Evolutionary conservation across 1,140 invertebrate species (phyloP).

Genomic region (Lithobius niger): DNA sequence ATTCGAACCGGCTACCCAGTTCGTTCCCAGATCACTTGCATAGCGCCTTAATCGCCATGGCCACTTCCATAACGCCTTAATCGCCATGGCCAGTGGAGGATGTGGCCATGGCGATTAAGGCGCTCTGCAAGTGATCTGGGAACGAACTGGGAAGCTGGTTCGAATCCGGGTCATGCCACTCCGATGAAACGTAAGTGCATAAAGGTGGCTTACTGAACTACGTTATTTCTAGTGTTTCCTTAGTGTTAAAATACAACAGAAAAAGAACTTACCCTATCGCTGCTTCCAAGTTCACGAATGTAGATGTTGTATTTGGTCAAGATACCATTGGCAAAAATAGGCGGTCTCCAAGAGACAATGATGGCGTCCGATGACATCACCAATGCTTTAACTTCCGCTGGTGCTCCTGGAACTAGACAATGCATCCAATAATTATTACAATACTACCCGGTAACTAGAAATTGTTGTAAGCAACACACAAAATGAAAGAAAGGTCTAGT

Average conservation of each 20-base stretch:
- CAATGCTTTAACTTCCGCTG: slow-evolving; percentile 65
- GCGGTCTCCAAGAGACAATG: slow-evolving; percentile 64
- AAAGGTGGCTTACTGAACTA: background rate
- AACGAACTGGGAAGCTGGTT: background rate
- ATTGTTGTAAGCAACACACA: too few species aligned
- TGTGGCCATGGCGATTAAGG: too few species aligned
- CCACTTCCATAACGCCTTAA: too few species aligned
- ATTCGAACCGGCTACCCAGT: too few species aligned
- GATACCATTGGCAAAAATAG: slow-evolving; percentile 57
- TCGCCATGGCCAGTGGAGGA: too few species aligned
- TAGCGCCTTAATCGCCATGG: too few species aligned
- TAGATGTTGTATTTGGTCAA: slow-evolving; percentile 68
- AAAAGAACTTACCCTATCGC: background rate
- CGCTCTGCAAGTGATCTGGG: background rate
- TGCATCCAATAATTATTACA: too few species aligned
- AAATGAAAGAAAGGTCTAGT: too few species aligned
- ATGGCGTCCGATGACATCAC: slow-evolving; percentile 56
- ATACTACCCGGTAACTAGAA: too few species aligned
- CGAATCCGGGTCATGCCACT: background rate
- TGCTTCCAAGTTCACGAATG: slow-evolving; percentile 10
- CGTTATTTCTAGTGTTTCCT: background rate
- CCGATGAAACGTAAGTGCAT: background rate
- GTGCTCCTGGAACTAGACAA: slow-evolving; percentile 68
- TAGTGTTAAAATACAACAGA: background rate
- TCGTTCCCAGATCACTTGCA: too few species aligned